These are phyloP conservation scores for Amia ocellicauda DNA, from an alignment of 2,113 vertebrate genomes.

Conservation along the genomic window DNA sequence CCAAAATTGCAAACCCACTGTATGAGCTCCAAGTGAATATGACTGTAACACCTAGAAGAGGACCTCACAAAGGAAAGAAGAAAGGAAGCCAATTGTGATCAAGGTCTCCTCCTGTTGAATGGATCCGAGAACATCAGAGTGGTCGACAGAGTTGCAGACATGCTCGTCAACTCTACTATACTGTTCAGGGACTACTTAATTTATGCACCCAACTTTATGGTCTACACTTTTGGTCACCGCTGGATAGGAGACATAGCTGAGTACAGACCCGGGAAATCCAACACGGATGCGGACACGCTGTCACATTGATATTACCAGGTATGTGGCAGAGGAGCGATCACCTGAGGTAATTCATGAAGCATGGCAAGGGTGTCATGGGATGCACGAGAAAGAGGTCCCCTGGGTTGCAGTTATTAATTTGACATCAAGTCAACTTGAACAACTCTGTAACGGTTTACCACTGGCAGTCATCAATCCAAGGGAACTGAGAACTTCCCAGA, in stretches of 20 bases:
- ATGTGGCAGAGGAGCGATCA: conserved; percentile 19
- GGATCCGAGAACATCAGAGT: background rate
- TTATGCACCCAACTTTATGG: conserved; percentile 6
- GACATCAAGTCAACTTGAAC: too few relatives aligned
- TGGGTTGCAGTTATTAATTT: conserved; percentile 21
- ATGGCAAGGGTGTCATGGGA: conserved; percentile 19
- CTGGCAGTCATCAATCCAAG: too few relatives aligned
- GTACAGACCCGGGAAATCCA: conserved; percentile 19
- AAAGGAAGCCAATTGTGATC: background rate
- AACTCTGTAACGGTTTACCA: too few relatives aligned
- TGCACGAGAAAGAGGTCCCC: conserved; percentile 7
- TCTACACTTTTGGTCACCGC: conserved; percentile 14
- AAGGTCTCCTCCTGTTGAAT: background rate
- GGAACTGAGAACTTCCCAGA: too few relatives aligned
- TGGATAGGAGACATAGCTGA: conserved; percentile 22
- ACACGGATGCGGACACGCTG: conserved; percentile 18
- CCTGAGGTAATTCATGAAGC: conserved; percentile 15
- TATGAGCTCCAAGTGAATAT: background rate
- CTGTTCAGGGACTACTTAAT: conserved; percentile 9
- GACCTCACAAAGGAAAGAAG: background rate
- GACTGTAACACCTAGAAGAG: background rate
- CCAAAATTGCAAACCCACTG: conserved; percentile 12
- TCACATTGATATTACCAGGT: conserved; percentile 21
- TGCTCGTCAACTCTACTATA: background rate
- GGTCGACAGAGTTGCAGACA: background rate